Percentiles rank a stretch among this genome's conserved stretches.
phyloP scores from a whole-genome alignment of 1,140 invertebrate species.

The Temnothorax longispinosus region DNA sequence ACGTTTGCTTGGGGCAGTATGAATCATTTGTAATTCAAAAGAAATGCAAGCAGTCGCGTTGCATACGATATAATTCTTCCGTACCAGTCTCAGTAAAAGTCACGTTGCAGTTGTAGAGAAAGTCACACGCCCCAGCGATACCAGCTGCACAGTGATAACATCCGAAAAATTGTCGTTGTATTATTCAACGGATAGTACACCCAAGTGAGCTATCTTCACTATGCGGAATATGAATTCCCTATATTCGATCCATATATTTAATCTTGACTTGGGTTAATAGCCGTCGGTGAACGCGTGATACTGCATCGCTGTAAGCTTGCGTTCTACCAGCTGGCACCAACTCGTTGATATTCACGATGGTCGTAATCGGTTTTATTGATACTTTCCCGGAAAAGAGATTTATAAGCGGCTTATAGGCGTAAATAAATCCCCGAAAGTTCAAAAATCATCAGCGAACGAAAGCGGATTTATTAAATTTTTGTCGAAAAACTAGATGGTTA shows the following conservation, averaged over 20 bases:
- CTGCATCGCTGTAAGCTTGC: neutral
- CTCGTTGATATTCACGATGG: slow-evolving; percentile 62
- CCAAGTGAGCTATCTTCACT: slow-evolving; percentile 8
- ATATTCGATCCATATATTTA: slow-evolving; percentile 45
- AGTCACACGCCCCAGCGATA: neutral
- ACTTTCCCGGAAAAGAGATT: slow-evolving; percentile 52
- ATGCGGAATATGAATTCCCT: slow-evolving; percentile 17
- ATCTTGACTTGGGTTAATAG: slow-evolving; percentile 55
- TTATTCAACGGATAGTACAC: slow-evolving; percentile 19
- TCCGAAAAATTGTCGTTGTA: slow-evolving; percentile 32
- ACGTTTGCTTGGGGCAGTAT: neutral
- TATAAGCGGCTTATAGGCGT: slow-evolving; percentile 37
- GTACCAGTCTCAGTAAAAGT: neutral
- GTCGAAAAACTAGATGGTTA: neutral
- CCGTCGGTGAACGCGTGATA: neutral
- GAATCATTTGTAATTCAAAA: slow-evolving; percentile 39
- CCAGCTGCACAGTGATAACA: neutral
- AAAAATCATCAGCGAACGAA: slow-evolving; percentile 24
- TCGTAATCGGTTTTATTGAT: slow-evolving; percentile 69
- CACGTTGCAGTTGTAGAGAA: neutral
- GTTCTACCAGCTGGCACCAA: slow-evolving; percentile 7
- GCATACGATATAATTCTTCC: slow-evolving; percentile 1
- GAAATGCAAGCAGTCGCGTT: neutral
- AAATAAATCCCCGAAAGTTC: neutral
- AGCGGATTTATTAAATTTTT: neutral